Conservation (phyloP, 2,113 vertebrate species). For the Delphinus delphis region DNA sequence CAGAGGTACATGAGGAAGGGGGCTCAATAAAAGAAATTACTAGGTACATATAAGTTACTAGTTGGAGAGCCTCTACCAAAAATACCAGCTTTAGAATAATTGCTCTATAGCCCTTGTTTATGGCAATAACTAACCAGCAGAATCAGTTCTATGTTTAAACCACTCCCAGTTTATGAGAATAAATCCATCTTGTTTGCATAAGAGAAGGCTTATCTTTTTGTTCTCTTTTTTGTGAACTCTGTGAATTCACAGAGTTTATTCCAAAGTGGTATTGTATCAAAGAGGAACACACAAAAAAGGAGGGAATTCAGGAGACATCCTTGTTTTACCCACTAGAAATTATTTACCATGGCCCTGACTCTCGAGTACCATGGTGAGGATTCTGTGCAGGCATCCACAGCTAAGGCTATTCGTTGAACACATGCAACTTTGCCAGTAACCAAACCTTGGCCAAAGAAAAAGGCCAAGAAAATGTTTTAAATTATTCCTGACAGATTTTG, state of each 20-base stretch:
- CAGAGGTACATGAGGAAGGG: background rate
- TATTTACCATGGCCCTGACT: background rate
- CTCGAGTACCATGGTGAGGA: background rate
- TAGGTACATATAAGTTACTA: background rate
- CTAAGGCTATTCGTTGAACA: background rate
- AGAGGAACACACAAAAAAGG: background rate
- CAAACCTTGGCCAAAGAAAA: slow-evolving; percentile 14
- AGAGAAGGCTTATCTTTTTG: background rate
- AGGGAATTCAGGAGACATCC: background rate
- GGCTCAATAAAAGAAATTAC: background rate
- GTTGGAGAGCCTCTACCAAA: background rate
- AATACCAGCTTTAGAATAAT: background rate
- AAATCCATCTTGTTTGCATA: slow-evolving; percentile 23
- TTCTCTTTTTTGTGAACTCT: background rate
- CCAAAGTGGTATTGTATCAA: background rate
- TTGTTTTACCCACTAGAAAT: background rate
- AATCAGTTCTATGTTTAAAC: background rate
- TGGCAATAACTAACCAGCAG: background rate
- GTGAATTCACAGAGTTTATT: background rate
- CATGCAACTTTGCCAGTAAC: background rate
- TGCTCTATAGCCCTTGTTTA: background rate
- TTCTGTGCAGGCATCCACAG: background rate
- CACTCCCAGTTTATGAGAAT: background rate
- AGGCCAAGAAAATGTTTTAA: background rate
- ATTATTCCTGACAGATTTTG: background rate